A percentile compares a stretch with the other conserved stretches of the same genome.
Evolutionary conservation across 2,113 vertebrate genomes (phyloP).

Genomic region (Istiophorus platypterus): DNA sequence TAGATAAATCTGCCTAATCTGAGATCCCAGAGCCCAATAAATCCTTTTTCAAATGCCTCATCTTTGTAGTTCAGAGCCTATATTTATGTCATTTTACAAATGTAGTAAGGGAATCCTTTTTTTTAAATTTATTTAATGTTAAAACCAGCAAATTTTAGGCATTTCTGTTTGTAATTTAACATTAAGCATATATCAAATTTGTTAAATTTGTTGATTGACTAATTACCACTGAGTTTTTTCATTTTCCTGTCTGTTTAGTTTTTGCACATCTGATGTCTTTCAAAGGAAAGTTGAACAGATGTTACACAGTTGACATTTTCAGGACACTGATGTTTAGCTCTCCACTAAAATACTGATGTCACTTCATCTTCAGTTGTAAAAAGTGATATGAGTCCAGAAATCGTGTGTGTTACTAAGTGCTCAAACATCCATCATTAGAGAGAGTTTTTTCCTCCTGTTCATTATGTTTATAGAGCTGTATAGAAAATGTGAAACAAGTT

Average conservation of each 20-base stretch:
- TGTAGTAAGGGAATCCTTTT: too few species aligned
- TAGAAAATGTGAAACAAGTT: background rate
- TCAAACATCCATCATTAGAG: too few species aligned
- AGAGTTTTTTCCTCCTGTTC: background rate
- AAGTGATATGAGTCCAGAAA: background rate
- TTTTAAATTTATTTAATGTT: background rate
- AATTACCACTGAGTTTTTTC: background rate
- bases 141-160: background rate
- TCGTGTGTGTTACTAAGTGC: background rate
- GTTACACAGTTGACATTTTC: background rate
- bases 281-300: background rate
- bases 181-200: too few species aligned
- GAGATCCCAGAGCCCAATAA: too few species aligned
- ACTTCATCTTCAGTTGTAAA: background rate
- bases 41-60: too few species aligned
- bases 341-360: constrained; percentile 10
- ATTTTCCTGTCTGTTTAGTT: background rate
- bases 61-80: too few species aligned
- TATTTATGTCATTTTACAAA: too few species aligned
- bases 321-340: background rate
- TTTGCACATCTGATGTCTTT: background rate
- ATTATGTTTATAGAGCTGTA: background rate
- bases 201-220: too few species aligned
- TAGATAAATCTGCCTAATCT: too few species aligned
- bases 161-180: too few species aligned